phyloP scores from a whole-genome alignment of 2,797 vertebrate species.

The Parauchenoglanis punctatus region DNA sequence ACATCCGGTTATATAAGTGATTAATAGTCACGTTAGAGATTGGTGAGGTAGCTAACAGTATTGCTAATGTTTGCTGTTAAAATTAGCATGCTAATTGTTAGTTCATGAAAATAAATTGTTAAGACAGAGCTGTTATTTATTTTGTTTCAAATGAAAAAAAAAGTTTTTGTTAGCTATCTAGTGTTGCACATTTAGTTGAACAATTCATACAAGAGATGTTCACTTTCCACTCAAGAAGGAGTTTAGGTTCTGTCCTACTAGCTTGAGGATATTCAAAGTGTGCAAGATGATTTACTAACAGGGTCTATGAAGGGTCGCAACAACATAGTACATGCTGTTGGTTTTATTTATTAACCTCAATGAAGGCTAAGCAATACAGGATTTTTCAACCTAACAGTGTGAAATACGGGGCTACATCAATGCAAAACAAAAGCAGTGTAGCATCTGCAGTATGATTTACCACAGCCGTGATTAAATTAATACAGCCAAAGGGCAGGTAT shows the following conservation, averaged over 20 bases:
- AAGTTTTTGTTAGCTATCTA: background rate
- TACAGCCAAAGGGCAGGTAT: background rate
- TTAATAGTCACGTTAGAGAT: background rate
- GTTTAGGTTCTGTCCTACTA: background rate
- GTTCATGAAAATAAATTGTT: background rate
- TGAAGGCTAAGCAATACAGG: background rate
- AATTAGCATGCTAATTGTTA: background rate
- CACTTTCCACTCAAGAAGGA: background rate
- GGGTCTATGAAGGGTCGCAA: background rate
- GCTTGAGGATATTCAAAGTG: background rate
- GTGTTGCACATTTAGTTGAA: background rate
- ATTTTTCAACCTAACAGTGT: background rate
- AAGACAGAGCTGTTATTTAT: background rate
- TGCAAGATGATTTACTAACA: background rate
- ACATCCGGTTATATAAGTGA: background rate
- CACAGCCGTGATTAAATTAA: background rate
- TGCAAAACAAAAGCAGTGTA: background rate
- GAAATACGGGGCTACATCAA: background rate
- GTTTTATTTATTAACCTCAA: background rate
- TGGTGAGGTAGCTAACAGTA: background rate
- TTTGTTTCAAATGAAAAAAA: background rate
- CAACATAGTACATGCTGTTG: background rate
- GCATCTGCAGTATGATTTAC: background rate
- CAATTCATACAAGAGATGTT: background rate
- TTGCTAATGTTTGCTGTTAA: background rate